Percentiles rank a stretch among this genome's conserved stretches.
Conservation (phyloP, 2,113 vertebrate genomes). For the Noctilio leporinus region DNA sequence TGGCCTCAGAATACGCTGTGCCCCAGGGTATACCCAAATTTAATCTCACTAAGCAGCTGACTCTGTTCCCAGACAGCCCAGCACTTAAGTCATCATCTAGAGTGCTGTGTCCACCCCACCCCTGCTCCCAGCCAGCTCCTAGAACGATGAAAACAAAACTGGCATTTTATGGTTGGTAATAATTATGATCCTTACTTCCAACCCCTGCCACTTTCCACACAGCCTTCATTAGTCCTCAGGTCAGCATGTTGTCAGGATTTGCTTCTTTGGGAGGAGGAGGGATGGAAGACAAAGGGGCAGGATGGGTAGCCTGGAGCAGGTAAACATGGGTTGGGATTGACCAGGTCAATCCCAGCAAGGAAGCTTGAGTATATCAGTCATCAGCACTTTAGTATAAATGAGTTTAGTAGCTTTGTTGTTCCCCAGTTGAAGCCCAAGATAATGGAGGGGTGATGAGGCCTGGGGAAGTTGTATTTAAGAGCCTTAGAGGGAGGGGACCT, state of each 20-base stretch:
- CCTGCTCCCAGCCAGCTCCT: neutral
- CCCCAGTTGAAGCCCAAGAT: neutral
- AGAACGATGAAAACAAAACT: neutral
- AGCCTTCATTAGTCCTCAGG: neutral
- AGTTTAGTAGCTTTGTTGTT: neutral
- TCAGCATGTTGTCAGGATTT: neutral
- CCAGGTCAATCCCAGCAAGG: no score
- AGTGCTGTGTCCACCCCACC: rapidly evolving
- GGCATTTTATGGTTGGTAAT: neutral
- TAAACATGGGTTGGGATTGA: no score
- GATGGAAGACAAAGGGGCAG: neutral
- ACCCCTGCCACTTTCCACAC: neutral
- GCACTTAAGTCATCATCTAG: neutral
- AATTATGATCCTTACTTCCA: neutral
- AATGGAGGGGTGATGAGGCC: rapidly evolving
- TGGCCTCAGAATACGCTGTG: neutral
- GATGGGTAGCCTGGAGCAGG: neutral
- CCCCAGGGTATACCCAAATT: neutral
- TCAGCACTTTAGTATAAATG: neutral
- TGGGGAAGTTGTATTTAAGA: neutral
- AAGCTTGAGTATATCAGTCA: neutral
- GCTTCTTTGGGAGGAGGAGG: neutral
- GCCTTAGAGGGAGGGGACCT: neutral
- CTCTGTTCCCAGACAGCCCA: neutral
- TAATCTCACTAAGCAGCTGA: neutral